These are phyloP conservation scores for Pseudochromis fuscus DNA, from an alignment of 2,797 vertebrate genomes.

Conservation along the genomic window DNA sequence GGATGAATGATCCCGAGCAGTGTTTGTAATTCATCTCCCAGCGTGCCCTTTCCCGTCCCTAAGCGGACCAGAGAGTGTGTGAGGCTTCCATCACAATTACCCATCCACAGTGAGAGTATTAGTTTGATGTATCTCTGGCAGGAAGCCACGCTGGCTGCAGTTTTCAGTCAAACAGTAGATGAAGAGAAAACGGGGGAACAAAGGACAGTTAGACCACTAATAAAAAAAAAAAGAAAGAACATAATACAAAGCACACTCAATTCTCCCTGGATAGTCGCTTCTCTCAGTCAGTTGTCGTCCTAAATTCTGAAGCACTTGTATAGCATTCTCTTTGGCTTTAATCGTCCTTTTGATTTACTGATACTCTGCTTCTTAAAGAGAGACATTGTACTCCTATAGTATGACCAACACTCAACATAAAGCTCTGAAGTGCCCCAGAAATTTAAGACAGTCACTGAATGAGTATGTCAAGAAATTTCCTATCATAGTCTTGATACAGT, in stretches of 20 bases:
- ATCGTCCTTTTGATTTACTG: constrained; percentile 51
- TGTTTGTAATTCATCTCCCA: constrained; percentile 70
- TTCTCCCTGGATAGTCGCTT: constrained; percentile 30
- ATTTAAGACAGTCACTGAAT: constrained; percentile 60
- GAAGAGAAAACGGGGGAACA: constrained; percentile 31
- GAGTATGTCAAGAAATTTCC: constrained; percentile 57
- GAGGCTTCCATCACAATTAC: constrained; percentile 48
- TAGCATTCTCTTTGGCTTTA: constrained; percentile 28
- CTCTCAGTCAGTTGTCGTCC: constrained; percentile 43
- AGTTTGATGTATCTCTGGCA: constrained; percentile 33
- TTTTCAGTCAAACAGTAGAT: constrained; percentile 25
- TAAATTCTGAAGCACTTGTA: constrained; percentile 19
- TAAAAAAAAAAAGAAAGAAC: constrained; percentile 8
- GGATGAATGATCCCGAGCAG: constrained; percentile 64
- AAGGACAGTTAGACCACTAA: constrained; percentile 30
- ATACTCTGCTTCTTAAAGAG: constrained; percentile 49
- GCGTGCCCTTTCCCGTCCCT: constrained; percentile 50
- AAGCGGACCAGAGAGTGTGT: constrained; percentile 34
- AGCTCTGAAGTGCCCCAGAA: constrained; percentile 44
- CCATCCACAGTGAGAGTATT: constrained; percentile 41
- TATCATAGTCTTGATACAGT: constrained; percentile 45
- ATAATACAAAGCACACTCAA: constrained; percentile 28
- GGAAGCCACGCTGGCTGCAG: constrained; percentile 34
- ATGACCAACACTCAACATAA: constrained; percentile 39
- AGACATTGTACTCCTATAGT: constrained; percentile 56